A percentile compares a stretch with the other conserved stretches of the same genome.
Evolutionary conservation across 2,888 invertebrate species (phyloP).

Genomic region (Drosophila atripex): DNA sequence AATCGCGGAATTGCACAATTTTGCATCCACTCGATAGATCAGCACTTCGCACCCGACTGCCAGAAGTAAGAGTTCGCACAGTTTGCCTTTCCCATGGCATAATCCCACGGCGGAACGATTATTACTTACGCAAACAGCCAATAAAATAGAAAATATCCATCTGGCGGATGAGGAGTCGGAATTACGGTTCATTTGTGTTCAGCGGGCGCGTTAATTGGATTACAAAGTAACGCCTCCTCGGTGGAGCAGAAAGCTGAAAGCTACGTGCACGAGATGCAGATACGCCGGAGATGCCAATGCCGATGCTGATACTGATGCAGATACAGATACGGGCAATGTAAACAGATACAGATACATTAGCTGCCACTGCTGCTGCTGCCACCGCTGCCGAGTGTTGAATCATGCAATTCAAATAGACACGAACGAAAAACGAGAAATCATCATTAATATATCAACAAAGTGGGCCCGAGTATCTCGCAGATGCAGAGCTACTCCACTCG

Average conservation of each 20-base stretch:
- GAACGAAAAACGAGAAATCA: slow-evolving; percentile 75
- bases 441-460: slow-evolving; percentile 77
- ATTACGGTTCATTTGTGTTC: slow-evolving; percentile 66
- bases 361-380: slow-evolving; percentile 12
- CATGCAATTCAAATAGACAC: slow-evolving; percentile 77
- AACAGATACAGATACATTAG: slow-evolving; percentile 40
- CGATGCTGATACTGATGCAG: slow-evolving; percentile 44
- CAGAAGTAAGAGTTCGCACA: slow-evolving; percentile 53
- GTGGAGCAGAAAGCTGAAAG: slow-evolving; percentile 31
- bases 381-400: slow-evolving; percentile 58
- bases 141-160: slow-evolving; percentile 44
- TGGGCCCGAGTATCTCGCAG: slow-evolving; percentile 54
- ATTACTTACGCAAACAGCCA: slow-evolving; percentile 55
- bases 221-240: slow-evolving; percentile 65
- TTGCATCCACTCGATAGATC: slow-evolving; percentile 20
- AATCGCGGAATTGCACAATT: slow-evolving; percentile 26
- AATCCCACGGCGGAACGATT: slow-evolving; percentile 19
- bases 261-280: slow-evolving; percentile 55
- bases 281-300: slow-evolving; percentile 24
- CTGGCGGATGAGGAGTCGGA: slow-evolving; percentile 33
- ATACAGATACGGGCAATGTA: slow-evolving; percentile 55
- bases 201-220: slow-evolving; percentile 74
- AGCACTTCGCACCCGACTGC: slow-evolving; percentile 52
- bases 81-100: slow-evolving; percentile 43
- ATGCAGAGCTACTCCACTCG: slow-evolving; percentile 26